A percentile compares a stretch with the other conserved stretches of the same genome.
Evolutionary conservation across 2,113 vertebrate species (phyloP).

Genomic region (Morone chrysops): DNA sequence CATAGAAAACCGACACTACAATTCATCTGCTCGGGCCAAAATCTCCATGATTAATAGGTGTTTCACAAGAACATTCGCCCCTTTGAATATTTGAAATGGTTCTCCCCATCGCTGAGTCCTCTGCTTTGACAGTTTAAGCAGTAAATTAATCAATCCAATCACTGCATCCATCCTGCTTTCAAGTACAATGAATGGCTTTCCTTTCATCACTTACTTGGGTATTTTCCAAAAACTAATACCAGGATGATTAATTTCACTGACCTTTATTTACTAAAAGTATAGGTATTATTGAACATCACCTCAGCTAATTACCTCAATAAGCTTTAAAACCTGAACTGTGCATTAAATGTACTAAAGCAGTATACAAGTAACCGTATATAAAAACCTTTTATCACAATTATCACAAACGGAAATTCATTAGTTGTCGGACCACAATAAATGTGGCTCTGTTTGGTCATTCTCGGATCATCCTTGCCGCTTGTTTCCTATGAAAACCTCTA

Average conservation of each 20-base stretch:
- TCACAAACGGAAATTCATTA: constrained; percentile 44
- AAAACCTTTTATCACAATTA: constrained; percentile 44
- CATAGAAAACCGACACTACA: constrained; percentile 75
- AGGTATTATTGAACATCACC: constrained; percentile 57
- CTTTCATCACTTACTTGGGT: constrained; percentile 73
- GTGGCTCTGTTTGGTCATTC: constrained; percentile 22
- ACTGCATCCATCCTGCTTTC: constrained; percentile 75
- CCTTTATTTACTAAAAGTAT: constrained; percentile 68
- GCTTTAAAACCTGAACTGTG: constrained; percentile 21
- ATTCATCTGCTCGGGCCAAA: constrained; percentile 80
- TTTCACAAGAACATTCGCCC: constrained; percentile 80
- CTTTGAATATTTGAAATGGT: constrained; percentile 83
- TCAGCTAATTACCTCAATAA: constrained; percentile 43
- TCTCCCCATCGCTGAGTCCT: constrained; percentile 71
- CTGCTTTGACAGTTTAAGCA: constrained; percentile 79
- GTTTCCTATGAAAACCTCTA: constrained; percentile 28
- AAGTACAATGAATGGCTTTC: constrained; percentile 77
- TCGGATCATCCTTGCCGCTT: constrained; percentile 26
- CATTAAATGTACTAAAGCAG: constrained; percentile 34
- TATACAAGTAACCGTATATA: constrained; percentile 25
- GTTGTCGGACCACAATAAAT: constrained; percentile 7
- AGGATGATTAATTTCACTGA: constrained; percentile 66
- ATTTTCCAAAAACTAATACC: constrained; percentile 73
- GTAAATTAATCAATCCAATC: constrained; percentile 81
- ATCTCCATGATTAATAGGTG: constrained; percentile 83